Base-by-base conservation (phyloP, 1,140 invertebrate genomes). In the Danaus melanippus region DNA sequence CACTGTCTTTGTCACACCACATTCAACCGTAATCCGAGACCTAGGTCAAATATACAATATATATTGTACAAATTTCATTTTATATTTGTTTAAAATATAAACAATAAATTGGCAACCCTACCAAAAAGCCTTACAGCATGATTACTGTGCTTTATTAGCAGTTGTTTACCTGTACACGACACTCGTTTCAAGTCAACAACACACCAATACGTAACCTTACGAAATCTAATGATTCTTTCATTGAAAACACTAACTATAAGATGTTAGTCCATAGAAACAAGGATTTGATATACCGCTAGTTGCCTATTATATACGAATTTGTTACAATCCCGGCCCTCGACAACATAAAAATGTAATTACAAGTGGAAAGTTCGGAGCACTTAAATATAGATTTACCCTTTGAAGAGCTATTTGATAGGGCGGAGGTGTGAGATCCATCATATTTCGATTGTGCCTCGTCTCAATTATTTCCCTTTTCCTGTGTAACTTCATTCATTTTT, bases 301-400 rank as follows among this genome's bases (percentile, higher is more conserved):
- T 52, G 54, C 73, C 75, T 81, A 82, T 84, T 79, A 84, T 79
- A 79, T 74, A 71, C 74, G 57, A 69, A 81, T 84, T 84, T 82
- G 77, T 84, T 69, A 70, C 51, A 62, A 60, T 53, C 62, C 57
- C 59, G 47, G 46, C 71, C 76, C 69, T 67, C 73, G 58, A 75
- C 74, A 78, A 76, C 68, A 84, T 83, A 83, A 84, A 84, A 83
- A 84, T 77, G 76, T 83, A 84, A 84, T 84, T 83, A 84, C 72
- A 80, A 80, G 69, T 66, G 68, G 64, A 65, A 77, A 76, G 58
- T 79, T 74, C 64, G 64, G 65, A 62, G 66, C 76, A 83, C 79
- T 81, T 81, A 84, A 83, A 84, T 83, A 81, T 79, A 84, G 79
- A 84, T 83, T 84, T 84, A 83, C 81, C 76, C 79, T 81, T 80